These are phyloP conservation scores for Hetaerina americana DNA, from an alignment of 1,140 invertebrate genomes.

Conservation along the genomic window DNA sequence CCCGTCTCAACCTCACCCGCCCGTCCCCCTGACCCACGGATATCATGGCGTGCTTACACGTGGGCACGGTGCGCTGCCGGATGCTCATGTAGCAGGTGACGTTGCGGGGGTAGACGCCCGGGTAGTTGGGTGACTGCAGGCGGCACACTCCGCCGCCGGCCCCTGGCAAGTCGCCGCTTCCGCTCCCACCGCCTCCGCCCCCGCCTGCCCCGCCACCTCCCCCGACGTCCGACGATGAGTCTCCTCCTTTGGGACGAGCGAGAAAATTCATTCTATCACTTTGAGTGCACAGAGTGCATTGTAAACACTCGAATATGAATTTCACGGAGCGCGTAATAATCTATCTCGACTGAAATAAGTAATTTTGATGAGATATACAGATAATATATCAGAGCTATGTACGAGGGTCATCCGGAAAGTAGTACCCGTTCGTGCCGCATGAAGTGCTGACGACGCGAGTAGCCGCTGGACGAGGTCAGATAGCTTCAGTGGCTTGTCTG, in stretches of 20 bases:
- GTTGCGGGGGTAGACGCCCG: slow-evolving; percentile 79
- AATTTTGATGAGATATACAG: too few species aligned
- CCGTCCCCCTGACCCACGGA: slow-evolving; percentile 45
- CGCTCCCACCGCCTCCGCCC: neutral
- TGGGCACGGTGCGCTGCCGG: slow-evolving; percentile 66
- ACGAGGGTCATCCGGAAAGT: too few species aligned
- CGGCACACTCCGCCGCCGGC: slow-evolving; percentile 50
- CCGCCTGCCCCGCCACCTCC: slow-evolving; percentile 13
- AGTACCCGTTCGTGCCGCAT: too few species aligned
- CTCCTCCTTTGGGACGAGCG: slow-evolving; percentile 60
- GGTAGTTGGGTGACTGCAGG: slow-evolving; percentile 80
- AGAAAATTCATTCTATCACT: too few species aligned
- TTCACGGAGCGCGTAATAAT: too few species aligned
- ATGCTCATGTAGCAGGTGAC: slow-evolving; percentile 71
- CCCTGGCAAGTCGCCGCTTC: neutral
- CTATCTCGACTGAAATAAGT: too few species aligned
- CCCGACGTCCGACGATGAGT: slow-evolving; percentile 73
- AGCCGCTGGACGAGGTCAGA: too few species aligned
- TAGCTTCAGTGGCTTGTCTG: too few species aligned
- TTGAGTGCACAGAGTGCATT: too few species aligned
- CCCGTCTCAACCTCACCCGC: slow-evolving; percentile 10
- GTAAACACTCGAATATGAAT: too few species aligned
- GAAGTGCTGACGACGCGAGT: too few species aligned
- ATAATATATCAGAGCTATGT: too few species aligned
- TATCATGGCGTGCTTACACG: slow-evolving; percentile 80